Evolutionary conservation across 1,140 invertebrate genomes (phyloP).

Genomic region (Dryas iulia): DNA sequence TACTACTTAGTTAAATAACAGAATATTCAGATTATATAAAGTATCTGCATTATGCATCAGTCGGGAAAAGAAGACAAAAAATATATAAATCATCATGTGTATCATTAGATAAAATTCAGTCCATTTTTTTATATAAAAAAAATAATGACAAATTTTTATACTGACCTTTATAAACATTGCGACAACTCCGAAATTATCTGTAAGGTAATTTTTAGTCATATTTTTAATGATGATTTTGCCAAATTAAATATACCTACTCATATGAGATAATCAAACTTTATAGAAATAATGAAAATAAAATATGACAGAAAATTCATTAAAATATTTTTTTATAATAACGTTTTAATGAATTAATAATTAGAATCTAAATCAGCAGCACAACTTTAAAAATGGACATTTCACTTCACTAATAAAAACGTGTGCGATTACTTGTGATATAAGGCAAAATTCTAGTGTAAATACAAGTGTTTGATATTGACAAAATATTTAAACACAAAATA

Average conservation of each 20-base stretch:
- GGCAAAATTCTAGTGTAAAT: not conserved
- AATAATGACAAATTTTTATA: not conserved
- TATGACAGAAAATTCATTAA: not conserved
- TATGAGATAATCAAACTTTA: not conserved
- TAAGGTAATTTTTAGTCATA: not conserved
- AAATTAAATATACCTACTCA: not conserved
- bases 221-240: not conserved
- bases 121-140: too few species aligned
- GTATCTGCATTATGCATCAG: slow-evolving; percentile 69
- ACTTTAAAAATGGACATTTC: too few species aligned
- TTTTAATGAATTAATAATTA: not conserved
- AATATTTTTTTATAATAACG: not conserved
- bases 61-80: slow-evolving; percentile 79
- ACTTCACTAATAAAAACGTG: not conserved
- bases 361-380: not conserved
- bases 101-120: too few species aligned
- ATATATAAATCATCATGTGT: slow-evolving; percentile 58
- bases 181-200: not conserved
- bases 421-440: not conserved
- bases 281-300: not conserved
- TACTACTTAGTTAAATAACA: not conserved
- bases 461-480: too few species aligned
- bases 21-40: slow-evolving; percentile 39
- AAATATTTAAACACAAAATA: too few species aligned
- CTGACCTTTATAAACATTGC: not conserved